Percentiles rank a stretch among this genome's conserved stretches.
Conservation (phyloP, 2,797 vertebrate genomes). For the Chloroceryle amazona region DNA sequence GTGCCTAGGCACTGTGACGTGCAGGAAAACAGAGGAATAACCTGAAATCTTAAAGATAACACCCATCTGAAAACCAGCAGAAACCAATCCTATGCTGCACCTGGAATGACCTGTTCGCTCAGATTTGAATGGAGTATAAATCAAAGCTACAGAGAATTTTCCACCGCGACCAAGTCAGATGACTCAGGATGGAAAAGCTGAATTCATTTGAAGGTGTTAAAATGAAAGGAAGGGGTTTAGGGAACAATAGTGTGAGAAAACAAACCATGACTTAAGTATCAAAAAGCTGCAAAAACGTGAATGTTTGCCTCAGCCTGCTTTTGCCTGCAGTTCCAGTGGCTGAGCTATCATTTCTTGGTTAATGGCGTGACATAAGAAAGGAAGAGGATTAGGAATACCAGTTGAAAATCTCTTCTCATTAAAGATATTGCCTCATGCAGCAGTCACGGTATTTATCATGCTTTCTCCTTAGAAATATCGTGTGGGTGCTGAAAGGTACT, state of each 20-base stretch:
- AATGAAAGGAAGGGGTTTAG: background rate
- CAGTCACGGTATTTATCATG: background rate
- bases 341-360: background rate
- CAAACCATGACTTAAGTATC: background rate
- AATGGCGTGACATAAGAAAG: background rate
- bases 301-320: background rate
- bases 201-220: background rate
- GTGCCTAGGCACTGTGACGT: background rate
- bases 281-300: background rate
- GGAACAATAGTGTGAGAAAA: background rate
- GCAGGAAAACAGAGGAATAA: background rate
- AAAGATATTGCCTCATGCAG: background rate
- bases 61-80: background rate
- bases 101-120: background rate
- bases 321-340: background rate
- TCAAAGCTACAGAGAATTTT: background rate
- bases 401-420: slow-evolving; percentile 5
- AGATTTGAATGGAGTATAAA: background rate
- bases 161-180: background rate
- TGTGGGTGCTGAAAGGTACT: background rate
- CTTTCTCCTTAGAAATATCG: background rate
- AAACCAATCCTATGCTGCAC: background rate
- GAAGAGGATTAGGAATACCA: background rate
- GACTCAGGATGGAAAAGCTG: background rate
- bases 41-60: background rate